Percentiles rank a stretch among this genome's conserved stretches.
Conservation (phyloP, 2,113 vertebrate genomes). For the Pluvianellus socialis region DNA sequence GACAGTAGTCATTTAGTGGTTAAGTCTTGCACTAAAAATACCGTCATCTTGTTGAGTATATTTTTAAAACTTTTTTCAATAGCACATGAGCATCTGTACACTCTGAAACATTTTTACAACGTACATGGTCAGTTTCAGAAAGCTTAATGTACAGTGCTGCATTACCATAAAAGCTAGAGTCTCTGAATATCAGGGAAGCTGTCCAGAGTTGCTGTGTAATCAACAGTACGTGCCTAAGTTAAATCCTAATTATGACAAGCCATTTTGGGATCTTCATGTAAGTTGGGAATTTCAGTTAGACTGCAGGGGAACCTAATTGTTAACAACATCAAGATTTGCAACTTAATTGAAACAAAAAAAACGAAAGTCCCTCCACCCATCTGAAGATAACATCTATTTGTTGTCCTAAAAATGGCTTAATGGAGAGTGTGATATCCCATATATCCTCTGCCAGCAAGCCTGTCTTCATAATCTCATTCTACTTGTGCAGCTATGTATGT, state of each 20-base stretch:
- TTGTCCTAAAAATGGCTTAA: neutral
- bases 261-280: neutral
- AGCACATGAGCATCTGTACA: neutral
- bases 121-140: neutral
- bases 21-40: neutral
- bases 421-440: neutral
- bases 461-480: neutral
- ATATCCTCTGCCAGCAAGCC: neutral
- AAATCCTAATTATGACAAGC: neutral
- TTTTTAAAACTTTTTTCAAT: neutral
- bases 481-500: neutral
- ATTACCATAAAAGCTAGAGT: neutral
- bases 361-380: accelerated
- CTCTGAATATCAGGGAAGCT: neutral
- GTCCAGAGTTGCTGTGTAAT: neutral
- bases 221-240: neutral
- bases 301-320: neutral
- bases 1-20: neutral
- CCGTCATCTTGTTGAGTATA: neutral
- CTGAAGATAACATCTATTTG: neutral
- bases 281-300: neutral
- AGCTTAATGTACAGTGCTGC: neutral
- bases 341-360: neutral
- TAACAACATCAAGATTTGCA: neutral
- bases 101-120: neutral